Base-by-base conservation (phyloP, 2,113 vertebrate genomes). In the Saimiri boliviensis region DNA sequence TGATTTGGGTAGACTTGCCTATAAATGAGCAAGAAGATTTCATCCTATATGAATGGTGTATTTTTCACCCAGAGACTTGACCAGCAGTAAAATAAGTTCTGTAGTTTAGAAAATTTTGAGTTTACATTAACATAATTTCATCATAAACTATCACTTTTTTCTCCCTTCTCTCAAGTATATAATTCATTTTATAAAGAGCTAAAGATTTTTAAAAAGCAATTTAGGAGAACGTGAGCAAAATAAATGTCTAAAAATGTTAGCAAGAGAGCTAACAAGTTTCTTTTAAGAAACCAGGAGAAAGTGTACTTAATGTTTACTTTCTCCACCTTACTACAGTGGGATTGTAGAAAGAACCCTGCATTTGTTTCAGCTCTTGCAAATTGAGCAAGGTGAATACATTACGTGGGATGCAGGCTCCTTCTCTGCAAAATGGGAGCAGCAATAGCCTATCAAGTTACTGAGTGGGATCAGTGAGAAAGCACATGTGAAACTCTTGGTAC, bases 211-310 rank as follows among this genome's bases (percentile, higher is more conserved):
- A 42, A 35, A 88, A 42, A 42, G 6, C 42, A 42, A 27, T 68
- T 66, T 54, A 56, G 45, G 23, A 94, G 49, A 96, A 95, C 2
- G 32, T 42, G 37, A 76, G 21, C 52, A 80, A 97, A 93, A 79
- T 87, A 86, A 89, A 89, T 25, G n/a, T 93, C 52, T 86, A 42
- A 47, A 76, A 92, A 93, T 92, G 32, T 89, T 95, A 92, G 12
- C 93, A 95, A 96, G 37, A 95, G 63, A 25, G 20, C 83, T 92
- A 92, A 30, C 40, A 95, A 84, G 56, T 32, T n/a, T 42, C 74
- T 85, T 84, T 20, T 10, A 56, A 81, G 76, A 96, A 96, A 87
- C 12, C 47, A 58, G 25, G 2, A 32, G 2, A 86, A 37, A 11
- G 21, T 63, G 23, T 32, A 30, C 47, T 93, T 71, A 81, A 52